Conservation (phyloP, 2,113 vertebrate species). For the Loxodonta africana region DNA sequence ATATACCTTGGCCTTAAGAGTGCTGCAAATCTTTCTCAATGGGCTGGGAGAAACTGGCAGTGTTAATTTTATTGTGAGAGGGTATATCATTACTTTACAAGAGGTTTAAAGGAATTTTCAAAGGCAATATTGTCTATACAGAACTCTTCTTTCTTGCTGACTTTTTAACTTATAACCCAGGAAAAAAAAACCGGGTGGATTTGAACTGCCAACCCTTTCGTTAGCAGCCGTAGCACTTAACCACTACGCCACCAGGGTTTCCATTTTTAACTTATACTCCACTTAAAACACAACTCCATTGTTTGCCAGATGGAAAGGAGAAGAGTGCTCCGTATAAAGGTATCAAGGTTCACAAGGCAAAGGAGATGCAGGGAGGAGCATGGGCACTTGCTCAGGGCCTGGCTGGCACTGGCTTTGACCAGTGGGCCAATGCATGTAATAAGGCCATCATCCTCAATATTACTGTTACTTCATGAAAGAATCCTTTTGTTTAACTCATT, state of each 20-base stretch:
- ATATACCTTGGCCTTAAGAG: rapidly evolving
- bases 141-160: background rate
- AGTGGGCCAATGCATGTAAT: background rate
- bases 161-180: background rate
- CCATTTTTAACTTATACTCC: background rate
- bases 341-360: background rate
- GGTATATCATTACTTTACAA: background rate
- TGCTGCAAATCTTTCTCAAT: background rate
- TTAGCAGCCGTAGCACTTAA: too few species aligned
- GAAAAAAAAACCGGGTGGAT: too few species aligned
- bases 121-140: background rate
- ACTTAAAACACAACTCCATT: background rate
- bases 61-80: background rate
- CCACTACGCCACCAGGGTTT: too few species aligned
- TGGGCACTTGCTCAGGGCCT: background rate
- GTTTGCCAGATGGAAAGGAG: background rate
- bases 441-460: background rate
- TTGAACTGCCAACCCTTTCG: too few species aligned
- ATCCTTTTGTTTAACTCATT: background rate
- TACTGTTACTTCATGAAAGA: background rate
- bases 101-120: background rate
- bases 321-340: rapidly evolving
- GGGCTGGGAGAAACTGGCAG: background rate
- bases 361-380: background rate
- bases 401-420: background rate